These are phyloP conservation scores for Cyclina sinensis DNA, from an alignment of 1,140 invertebrate species.

Conservation along the genomic window DNA sequence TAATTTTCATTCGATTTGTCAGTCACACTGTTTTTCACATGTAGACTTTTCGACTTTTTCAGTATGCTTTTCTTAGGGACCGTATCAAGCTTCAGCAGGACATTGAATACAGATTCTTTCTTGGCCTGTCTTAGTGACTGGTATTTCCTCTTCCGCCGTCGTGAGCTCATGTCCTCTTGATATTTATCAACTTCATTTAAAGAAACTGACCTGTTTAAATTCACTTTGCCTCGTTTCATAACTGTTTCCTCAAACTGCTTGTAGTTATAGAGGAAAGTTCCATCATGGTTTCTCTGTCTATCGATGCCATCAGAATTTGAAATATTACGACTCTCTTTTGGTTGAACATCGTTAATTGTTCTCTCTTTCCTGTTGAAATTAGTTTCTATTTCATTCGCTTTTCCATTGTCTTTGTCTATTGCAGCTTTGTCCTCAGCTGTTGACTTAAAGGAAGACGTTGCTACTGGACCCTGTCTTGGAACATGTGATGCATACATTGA, in stretches of 20 bases:
- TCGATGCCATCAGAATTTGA: too few species aligned
- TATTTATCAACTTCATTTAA: conserved; percentile 17
- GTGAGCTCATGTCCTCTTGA: background rate
- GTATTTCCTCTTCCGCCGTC: conserved; percentile 45
- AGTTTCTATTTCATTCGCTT: conserved; percentile 1
- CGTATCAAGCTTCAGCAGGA: conserved; percentile 12
- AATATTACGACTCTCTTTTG: background rate
- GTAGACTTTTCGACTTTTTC: conserved; percentile 40
- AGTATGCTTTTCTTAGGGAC: conserved; percentile 42
- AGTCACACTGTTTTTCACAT: background rate
- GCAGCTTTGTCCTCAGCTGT: background rate
- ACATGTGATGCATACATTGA: background rate
- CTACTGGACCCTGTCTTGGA: conserved; percentile 24
- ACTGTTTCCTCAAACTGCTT: background rate
- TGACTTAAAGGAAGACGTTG: conserved; percentile 25
- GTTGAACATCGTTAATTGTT: background rate
- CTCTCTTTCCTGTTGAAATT: too few species aligned
- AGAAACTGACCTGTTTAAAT: conserved; percentile 29
- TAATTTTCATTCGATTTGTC: background rate
- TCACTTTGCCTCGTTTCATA: background rate
- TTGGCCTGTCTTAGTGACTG: conserved; percentile 42
- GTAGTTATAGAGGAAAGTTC: background rate
- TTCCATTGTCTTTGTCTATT: background rate
- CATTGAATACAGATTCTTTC: conserved; percentile 33
- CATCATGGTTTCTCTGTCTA: too few species aligned